Conservation (phyloP, 2,113 vertebrate species). For the Formicarius rufipectus region DNA sequence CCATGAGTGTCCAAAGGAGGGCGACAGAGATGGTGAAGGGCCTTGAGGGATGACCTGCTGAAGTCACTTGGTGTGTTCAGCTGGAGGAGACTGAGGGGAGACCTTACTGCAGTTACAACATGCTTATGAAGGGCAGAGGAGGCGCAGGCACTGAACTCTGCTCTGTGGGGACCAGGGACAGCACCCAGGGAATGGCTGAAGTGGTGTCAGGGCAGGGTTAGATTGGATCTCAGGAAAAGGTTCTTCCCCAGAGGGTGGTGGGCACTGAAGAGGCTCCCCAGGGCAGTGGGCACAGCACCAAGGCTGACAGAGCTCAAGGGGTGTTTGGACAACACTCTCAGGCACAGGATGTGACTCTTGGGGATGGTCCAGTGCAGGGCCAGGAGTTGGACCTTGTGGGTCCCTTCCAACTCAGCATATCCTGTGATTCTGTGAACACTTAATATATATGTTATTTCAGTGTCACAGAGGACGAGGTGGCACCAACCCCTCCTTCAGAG, state of each 20-base stretch:
- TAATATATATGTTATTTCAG: not conserved
- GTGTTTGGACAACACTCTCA: not conserved
- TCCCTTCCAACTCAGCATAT: not conserved
- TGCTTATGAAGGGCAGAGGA: not conserved
- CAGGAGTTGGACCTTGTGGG: not conserved
- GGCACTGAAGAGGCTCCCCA: too few relatives aligned
- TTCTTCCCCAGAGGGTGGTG: too few relatives aligned
- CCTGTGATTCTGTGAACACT: not conserved
- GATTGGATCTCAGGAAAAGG: too few relatives aligned
- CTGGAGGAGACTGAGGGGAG: not conserved
- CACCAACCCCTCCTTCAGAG: not conserved
- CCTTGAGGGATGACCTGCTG: not conserved
- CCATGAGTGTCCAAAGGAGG: not conserved
- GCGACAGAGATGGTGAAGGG: not conserved
- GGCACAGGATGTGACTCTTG: not conserved
- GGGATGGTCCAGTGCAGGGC: not conserved
- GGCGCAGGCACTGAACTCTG: too few relatives aligned
- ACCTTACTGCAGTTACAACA: not conserved
- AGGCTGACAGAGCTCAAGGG: not conserved
- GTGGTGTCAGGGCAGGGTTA: too few relatives aligned
- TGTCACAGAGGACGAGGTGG: rapidly evolving
- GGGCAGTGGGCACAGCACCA: not conserved
- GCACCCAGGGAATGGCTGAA: not conserved
- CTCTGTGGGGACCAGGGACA: too few relatives aligned
- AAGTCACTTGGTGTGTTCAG: not conserved